phyloP scores from a whole-genome alignment of 2,113 vertebrate genomes.

The Orthonyx spaldingii region DNA sequence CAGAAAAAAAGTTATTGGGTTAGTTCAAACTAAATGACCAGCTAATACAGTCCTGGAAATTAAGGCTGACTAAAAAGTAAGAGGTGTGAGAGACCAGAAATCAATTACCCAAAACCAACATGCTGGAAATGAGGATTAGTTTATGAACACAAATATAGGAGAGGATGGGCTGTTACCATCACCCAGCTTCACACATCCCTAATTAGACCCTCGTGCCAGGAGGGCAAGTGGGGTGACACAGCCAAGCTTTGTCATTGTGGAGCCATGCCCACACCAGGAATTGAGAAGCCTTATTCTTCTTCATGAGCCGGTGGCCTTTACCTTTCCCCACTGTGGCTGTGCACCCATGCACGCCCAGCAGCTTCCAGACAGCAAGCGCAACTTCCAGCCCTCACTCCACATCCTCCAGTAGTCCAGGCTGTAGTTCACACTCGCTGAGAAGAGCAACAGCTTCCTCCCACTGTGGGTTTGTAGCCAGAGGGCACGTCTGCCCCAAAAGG shows the following conservation, averaged over 20 bases:
- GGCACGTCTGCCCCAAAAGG: neutral
- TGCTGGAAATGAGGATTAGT: neutral
- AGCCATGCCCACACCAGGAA: neutral
- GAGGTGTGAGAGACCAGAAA: neutral
- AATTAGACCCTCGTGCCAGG: neutral
- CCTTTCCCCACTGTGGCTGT: neutral
- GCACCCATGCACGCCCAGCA: neutral
- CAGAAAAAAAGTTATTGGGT: neutral
- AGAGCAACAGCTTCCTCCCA: neutral
- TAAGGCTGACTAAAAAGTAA: neutral
- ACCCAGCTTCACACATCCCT: neutral
- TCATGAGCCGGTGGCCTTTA: neutral
- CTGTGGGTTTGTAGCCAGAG: neutral
- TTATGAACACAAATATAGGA: neutral
- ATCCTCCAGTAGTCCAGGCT: neutral
- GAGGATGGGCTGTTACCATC: neutral
- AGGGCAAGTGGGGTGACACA: neutral
- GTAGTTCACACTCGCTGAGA: neutral
- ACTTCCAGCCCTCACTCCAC: neutral
- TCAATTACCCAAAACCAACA: neutral
- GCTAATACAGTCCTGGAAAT: neutral
- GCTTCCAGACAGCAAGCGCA: neutral
- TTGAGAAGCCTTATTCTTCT: neutral
- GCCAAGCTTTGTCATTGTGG: neutral
- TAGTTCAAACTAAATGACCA: neutral